Conservation (phyloP, 2,888 invertebrate genomes). For the Sympetrum striolatum region DNA sequence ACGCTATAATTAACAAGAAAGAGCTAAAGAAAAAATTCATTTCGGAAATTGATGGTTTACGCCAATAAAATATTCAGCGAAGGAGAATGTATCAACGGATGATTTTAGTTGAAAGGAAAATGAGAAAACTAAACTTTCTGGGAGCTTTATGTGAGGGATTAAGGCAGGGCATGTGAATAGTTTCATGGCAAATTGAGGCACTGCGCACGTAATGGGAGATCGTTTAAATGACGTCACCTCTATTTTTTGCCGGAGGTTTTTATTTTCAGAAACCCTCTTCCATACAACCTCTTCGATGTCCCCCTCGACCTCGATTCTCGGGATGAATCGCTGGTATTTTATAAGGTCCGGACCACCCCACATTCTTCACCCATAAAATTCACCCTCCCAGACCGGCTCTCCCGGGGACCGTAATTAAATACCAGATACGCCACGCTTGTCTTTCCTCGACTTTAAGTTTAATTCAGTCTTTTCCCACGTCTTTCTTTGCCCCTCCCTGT, state of each 20-base stretch:
- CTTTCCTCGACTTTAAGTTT: background rate
- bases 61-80: too few species aligned
- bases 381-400: background rate
- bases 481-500: background rate
- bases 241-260: background rate
- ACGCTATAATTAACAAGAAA: too few species aligned
- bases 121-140: too few species aligned
- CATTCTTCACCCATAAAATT: background rate
- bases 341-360: background rate
- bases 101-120: too few species aligned
- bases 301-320: background rate
- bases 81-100: too few species aligned
- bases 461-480: background rate
- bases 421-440: slow-evolving; percentile 24
- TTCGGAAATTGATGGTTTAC: too few species aligned
- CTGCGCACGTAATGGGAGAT: background rate
- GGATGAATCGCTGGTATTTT: background rate
- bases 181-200: background rate
- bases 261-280: background rate
- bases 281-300: too few species aligned
- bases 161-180: too few species aligned
- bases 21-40: too few species aligned
- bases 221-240: background rate
- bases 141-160: too few species aligned
- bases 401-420: slow-evolving; percentile 9